phyloP scores from a whole-genome alignment of 2,888 invertebrate species.

The Herminia tarsipennalis region DNA sequence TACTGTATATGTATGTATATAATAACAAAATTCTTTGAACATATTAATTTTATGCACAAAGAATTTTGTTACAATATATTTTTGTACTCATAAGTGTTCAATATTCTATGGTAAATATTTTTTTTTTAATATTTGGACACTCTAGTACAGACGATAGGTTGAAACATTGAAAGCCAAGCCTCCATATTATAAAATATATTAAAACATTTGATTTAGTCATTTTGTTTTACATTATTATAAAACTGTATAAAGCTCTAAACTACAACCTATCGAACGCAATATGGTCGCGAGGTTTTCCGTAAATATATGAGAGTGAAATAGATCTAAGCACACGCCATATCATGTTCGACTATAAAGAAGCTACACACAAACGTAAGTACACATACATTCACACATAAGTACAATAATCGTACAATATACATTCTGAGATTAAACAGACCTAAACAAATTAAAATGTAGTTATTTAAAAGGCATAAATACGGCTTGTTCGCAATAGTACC shows the following conservation, averaged over 20 bases:
- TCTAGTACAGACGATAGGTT: too few species aligned
- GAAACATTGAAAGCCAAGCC: too few species aligned
- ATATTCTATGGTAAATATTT: too few species aligned
- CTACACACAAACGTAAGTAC: constrained; percentile 52
- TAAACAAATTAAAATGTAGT: constrained; percentile 14
- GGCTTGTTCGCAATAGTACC: constrained; percentile 14
- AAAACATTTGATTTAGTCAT: not conserved
- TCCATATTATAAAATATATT: too few species aligned
- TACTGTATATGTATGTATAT: too few species aligned
- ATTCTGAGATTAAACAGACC: constrained; percentile 68
- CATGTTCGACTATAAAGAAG: constrained; percentile 24
- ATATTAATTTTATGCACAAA: too few species aligned
- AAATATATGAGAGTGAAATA: constrained; percentile 9
- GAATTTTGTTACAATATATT: too few species aligned
- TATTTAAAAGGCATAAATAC: constrained; percentile 21
- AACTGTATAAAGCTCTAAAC: constrained; percentile 41
- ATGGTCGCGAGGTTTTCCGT: constrained; percentile 8
- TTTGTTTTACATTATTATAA: constrained; percentile 10
- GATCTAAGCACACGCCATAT: constrained; percentile 19
- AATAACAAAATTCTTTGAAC: too few species aligned
- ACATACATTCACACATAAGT: constrained; percentile 52
- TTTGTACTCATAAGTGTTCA: too few species aligned
- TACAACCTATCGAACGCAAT: constrained; percentile 34
- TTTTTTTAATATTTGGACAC: too few species aligned
- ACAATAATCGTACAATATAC: constrained; percentile 50